phyloP scores from a whole-genome alignment of 92 coral and sea anemone genomes.

The Blastomussa wellsi region DNA sequence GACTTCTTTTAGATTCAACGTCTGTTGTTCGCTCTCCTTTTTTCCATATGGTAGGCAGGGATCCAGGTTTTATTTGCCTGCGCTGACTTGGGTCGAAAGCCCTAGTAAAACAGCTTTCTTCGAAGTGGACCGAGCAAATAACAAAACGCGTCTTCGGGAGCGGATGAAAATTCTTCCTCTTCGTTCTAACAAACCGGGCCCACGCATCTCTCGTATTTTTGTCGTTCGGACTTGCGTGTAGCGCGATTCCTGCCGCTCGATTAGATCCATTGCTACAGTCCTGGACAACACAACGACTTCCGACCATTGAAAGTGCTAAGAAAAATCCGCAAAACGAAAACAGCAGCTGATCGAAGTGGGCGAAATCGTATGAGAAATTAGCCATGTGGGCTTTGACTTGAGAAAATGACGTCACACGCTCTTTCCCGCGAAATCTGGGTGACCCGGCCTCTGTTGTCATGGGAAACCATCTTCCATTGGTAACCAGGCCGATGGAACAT shows the following conservation, averaged over 20 bases:
- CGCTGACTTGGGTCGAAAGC: slow-evolving; percentile 44
- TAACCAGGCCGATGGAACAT: slow-evolving; percentile 20
- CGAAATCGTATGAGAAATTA: not conserved
- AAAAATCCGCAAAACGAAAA: too few species aligned
- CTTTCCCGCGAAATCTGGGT: too few species aligned
- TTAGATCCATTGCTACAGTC: slow-evolving; percentile 28
- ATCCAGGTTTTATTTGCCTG: slow-evolving; percentile 40
- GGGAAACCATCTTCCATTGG: not conserved
- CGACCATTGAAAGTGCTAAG: slow-evolving; percentile 27
- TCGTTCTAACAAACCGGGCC: slow-evolving; percentile 37
- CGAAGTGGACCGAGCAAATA: slow-evolving; percentile 36
- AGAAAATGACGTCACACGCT: slow-evolving; percentile 28
- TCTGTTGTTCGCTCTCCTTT: slow-evolving; percentile 14
- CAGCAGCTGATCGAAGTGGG: not conserved
- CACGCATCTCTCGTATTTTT: slow-evolving; percentile 22
- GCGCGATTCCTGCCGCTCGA: slow-evolving; percentile 38
- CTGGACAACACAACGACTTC: slow-evolving; percentile 47
- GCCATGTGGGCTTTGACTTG: slow-evolving; percentile 23
- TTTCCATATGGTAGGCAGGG: slow-evolving; percentile 44
- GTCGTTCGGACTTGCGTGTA: slow-evolving; percentile 41
- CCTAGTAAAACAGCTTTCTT: slow-evolving; percentile 30
- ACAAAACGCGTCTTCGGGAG: slow-evolving; percentile 21
- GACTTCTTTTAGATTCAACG: slow-evolving; percentile 8
- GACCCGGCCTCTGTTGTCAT: not conserved
- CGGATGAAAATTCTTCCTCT: slow-evolving; percentile 34